phyloP scores from a whole-genome alignment of 2,888 invertebrate genomes.

The Ceratothoa steindachneri region DNA sequence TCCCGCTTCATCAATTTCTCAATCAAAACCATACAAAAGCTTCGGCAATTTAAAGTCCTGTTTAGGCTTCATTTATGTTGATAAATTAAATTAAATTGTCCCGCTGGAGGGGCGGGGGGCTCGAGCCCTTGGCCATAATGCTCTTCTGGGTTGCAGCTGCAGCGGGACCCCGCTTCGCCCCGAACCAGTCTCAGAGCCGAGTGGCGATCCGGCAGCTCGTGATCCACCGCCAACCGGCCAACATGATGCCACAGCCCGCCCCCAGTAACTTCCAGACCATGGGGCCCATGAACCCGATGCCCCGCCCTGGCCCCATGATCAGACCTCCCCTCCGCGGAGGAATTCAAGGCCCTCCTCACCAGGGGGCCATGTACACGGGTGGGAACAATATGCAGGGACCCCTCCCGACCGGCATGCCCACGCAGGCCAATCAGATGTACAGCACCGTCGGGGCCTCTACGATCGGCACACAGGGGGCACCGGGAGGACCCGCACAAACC shows the following conservation, averaged over 20 bases:
- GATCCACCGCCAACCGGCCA: slow-evolving; percentile 36
- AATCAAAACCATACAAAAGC: too few species aligned
- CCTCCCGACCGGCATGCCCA: not conserved
- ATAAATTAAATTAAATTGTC: too few species aligned
- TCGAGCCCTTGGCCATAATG: too few species aligned
- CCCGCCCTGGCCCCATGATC: slow-evolving; percentile 30
- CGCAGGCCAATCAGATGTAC: slow-evolving; percentile 18
- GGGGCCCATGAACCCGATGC: slow-evolving; percentile 33
- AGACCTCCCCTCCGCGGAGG: slow-evolving; percentile 25
- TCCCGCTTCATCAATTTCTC: too few species aligned
- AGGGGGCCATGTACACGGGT: not conserved
- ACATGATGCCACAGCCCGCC: slow-evolving; percentile 18
- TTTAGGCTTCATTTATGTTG: too few species aligned
- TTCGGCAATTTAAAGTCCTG: too few species aligned
- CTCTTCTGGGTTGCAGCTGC: too few species aligned
- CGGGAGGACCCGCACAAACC: slow-evolving; percentile 25
- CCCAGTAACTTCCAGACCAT: slow-evolving; percentile 29
- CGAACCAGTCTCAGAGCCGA: slow-evolving; percentile 28
- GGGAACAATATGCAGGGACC: not conserved
- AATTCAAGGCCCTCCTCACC: not conserved
- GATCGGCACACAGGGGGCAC: not conserved
- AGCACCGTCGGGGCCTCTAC: not conserved
- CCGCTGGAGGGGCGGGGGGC: too few species aligned
- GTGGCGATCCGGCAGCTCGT: slow-evolving; percentile 45
- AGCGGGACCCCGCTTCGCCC: slow-evolving; percentile 31